These are phyloP conservation scores for Podocnemis expansa DNA, from an alignment of 2,113 vertebrate genomes.

Conservation along the genomic window DNA sequence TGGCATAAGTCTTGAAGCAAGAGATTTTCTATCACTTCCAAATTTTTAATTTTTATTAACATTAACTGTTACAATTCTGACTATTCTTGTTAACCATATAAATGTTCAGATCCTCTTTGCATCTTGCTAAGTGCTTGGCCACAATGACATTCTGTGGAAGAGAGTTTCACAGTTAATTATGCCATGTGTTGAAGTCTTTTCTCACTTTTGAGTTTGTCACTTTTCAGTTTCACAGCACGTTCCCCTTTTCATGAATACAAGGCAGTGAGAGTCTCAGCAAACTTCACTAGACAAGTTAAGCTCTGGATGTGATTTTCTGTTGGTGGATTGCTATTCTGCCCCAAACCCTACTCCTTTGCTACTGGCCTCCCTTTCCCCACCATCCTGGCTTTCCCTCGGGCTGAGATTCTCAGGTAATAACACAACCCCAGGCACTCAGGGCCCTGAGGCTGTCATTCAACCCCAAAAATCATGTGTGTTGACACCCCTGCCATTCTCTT, in stretches of 20 bases:
- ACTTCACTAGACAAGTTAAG: background rate
- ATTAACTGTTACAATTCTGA: fast-evolving
- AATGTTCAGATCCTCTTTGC: background rate
- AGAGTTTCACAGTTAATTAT: background rate
- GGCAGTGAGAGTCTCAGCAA: background rate
- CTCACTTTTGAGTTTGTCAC: background rate
- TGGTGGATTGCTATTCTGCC: background rate
- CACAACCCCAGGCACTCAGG: fast-evolving
- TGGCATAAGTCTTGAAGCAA: background rate
- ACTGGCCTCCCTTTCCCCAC: background rate
- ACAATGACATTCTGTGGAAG: background rate
- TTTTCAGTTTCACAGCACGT: conserved; percentile 3
- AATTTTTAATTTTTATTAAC: fast-evolving
- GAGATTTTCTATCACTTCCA: background rate
- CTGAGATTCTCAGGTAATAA: fast-evolving
- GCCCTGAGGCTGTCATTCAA: background rate
- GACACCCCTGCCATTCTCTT: background rate
- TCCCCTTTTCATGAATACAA: background rate
- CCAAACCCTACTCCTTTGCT: background rate
- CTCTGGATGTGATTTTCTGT: background rate
- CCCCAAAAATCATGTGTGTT: background rate
- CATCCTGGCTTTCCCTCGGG: too few relatives aligned
- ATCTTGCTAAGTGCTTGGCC: background rate
- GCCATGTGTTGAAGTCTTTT: fast-evolving
- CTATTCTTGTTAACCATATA: fast-evolving